Evolutionary conservation across 1,140 invertebrate species (phyloP), one percentile per base, ranked within the genome.

Genomic region (Drosophila novamexicana): DNA sequence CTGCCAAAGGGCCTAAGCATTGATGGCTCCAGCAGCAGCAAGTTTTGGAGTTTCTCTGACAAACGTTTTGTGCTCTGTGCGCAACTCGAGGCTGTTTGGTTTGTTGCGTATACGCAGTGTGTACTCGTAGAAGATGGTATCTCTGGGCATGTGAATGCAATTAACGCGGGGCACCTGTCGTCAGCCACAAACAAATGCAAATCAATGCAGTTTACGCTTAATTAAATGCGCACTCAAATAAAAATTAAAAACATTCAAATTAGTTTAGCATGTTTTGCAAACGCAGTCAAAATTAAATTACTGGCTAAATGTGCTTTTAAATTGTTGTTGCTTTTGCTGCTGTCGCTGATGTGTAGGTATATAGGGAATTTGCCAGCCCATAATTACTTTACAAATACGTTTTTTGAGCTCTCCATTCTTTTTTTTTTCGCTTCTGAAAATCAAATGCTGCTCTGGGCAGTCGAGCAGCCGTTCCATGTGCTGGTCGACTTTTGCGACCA

Each of bases 271-370:
- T 29, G 22, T 29, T 29, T 5, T 5, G 22, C 22, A 29, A 29
- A 29, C 22, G 22, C 22, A 29, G 22, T 29, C 36, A 6, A 71
- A 85, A 63, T 85, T 66, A 79, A 86, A 70, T 79, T 76, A 56
- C 72, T 62, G 42, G 50, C 57, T 62, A 59, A 82, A 74, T 81
- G 75, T 42, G 69, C 82, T 88, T 84, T 83, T 73, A 83, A 70
- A 80, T 79, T 76, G 9, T 29, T n/a, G 65, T 61, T 66, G 78
- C 54, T 74, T 42, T 16, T 64, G 44, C 64, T 72, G 72, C 37
- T 69, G 50, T 47, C 54, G 52, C 18, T 59, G 32, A 42, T 57
- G 47, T 53, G 22, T 29, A 29, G 22, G 22, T 29, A 29, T 29
- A 29, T 29, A 29, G 22, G 40, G 6, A 44, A 44, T 14, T 44